Evolutionary conservation across 2,888 invertebrate species (phyloP), one percentile per base, ranked within the genome.

Genomic region (Tanytarsus gracilentus): DNA sequence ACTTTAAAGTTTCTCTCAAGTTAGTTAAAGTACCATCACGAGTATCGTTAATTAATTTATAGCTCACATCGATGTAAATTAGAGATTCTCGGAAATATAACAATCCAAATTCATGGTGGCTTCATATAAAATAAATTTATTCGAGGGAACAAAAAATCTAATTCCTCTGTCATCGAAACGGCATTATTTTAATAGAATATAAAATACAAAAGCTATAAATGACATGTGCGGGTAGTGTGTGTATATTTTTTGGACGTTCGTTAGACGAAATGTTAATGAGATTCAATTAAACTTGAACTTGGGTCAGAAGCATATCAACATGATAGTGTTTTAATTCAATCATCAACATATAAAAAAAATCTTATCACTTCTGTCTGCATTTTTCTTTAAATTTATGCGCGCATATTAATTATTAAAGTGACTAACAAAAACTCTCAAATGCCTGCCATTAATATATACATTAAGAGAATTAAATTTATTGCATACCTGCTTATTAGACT

Each of bases 401-500:
- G 36, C 14, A 14, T 14, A 36, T 14, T 33, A 5, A 33, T 14
- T 14, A 14, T 33, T 11, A 14, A 33, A 36, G n/a, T n/a, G n/a
- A n/a, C n/a, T n/a, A n/a, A n/a, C n/a, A n/a, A n/a, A n/a, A n/a
- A n/a, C n/a, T n/a, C n/a, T n/a, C n/a, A n/a, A n/a, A n/a, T 53
- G 29, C 27, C 39, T 7, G 49, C 4, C n/a, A 59, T 5, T n/a
- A 30, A 51, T 16, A 26, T 18, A 50, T 51, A 29, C 59, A 14
- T 56, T 33, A 29, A 8, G 16, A 58, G 52, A 61, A 69, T n/a
- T 79, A n/a, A n/a, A n/a, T n/a, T n/a, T n/a, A n/a, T n/a, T n/a
- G n/a, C n/a, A n/a, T 30, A 58, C 58, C 76, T 86, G 86, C 68
- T 90, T 88, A 72, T 95, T 96, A 3, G 86, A 83, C 55, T 88